Evolutionary conservation across 2,113 vertebrate species (phyloP).

Genomic region (Phalacrocorax brasilianus): DNA sequence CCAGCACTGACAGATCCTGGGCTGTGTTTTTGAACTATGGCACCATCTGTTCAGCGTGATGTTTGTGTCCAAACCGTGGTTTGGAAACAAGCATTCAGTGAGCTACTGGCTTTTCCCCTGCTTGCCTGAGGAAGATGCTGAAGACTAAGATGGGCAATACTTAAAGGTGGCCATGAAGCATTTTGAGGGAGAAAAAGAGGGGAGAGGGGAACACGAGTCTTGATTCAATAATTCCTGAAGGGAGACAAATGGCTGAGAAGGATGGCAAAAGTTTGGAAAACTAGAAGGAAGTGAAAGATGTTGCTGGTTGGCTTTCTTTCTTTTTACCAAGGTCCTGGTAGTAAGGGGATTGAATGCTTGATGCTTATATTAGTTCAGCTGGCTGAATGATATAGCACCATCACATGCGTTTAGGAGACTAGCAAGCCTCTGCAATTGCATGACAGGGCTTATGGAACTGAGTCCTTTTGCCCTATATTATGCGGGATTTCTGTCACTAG

Average conservation of each 20-base stretch:
- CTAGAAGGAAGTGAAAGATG: background rate
- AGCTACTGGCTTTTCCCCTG: background rate
- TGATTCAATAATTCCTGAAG: background rate
- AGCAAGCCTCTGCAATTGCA: background rate
- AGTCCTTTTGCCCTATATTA: background rate
- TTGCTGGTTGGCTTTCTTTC: background rate
- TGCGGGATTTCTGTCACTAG: background rate
- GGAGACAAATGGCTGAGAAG: background rate
- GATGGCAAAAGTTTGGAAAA: background rate
- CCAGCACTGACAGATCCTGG: background rate
- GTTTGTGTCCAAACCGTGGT: background rate
- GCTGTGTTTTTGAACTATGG: background rate
- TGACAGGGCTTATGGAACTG: background rate
- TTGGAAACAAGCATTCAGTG: background rate
- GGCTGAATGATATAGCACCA: background rate
- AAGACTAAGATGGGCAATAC: background rate
- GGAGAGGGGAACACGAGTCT: background rate
- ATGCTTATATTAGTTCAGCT: background rate
- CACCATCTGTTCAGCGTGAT: background rate
- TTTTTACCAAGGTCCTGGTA: background rate
- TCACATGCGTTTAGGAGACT: background rate
- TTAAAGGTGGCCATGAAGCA: background rate
- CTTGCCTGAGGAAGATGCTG: background rate
- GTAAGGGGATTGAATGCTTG: background rate
- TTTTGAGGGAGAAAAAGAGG: background rate